Conservation (phyloP, 2,888 invertebrate species). For the Pheosia gnoma region DNA sequence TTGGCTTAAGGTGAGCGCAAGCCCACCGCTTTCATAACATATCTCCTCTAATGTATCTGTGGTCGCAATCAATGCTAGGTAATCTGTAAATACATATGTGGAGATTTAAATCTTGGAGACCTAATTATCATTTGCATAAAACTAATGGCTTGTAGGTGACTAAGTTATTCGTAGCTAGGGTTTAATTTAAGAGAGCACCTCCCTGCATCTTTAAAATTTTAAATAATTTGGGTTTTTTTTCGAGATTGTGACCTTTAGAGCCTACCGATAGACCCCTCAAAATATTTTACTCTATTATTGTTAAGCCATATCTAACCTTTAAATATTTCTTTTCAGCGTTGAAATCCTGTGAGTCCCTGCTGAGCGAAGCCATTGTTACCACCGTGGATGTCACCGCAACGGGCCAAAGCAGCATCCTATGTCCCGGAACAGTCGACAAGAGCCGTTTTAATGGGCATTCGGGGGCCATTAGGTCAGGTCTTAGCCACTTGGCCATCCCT, state of each 20-base stretch:
- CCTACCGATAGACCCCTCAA: no score
- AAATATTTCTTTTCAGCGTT: conserved; percentile 59
- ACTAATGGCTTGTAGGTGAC: neutral
- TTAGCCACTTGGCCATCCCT: conserved; percentile 91
- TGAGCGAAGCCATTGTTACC: conserved; percentile 63
- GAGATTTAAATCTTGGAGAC: no score
- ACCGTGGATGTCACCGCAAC: conserved; percentile 57
- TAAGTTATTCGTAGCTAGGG: no score
- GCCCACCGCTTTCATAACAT: no score
- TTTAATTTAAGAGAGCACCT: no score
- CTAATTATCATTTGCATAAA: neutral
- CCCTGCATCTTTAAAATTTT: no score
- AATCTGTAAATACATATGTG: neutral
- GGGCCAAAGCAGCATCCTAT: conserved; percentile 64
- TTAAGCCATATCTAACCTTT: no score
- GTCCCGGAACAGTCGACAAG: conserved; percentile 54
- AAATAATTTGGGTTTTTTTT: no score
- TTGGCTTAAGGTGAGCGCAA: no score
- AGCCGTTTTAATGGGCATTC: conserved; percentile 79
- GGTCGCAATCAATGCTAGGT: neutral
- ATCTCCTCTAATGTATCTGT: no score
- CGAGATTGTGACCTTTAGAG: no score
- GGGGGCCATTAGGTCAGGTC: conserved; percentile 87
- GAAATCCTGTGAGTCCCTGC: conserved; percentile 60
- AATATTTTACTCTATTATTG: no score